Percentiles rank a stretch among this genome's conserved stretches.
phyloP scores from a whole-genome alignment of 2,113 vertebrate genomes.

The Empidonax traillii region DNA sequence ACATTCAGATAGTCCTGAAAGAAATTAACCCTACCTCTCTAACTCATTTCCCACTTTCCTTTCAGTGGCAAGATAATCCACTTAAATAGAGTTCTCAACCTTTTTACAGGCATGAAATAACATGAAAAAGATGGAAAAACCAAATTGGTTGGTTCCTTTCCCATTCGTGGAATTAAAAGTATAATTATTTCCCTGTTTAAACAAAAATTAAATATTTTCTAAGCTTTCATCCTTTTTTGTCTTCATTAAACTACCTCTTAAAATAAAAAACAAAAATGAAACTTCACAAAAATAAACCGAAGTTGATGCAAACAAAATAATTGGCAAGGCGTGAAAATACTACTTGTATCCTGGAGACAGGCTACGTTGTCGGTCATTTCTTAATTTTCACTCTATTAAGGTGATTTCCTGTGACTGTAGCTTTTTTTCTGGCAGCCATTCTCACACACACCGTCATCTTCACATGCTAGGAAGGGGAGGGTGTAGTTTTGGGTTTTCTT shows the following conservation, averaged over 20 bases:
- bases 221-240: constrained; percentile 63
- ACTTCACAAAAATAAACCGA: constrained; percentile 64
- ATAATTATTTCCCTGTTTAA: constrained; percentile 66
- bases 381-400: constrained; percentile 83
- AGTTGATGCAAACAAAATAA: constrained; percentile 77
- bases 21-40: constrained; percentile 50
- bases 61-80: constrained; percentile 47
- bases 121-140: constrained; percentile 35
- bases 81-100: constrained; percentile 60
- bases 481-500: background rate
- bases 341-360: constrained; percentile 71
- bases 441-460: constrained; percentile 22
- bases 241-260: constrained; percentile 44
- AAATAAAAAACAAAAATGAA: constrained; percentile 29
- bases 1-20: constrained; percentile 6
- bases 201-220: constrained; percentile 67
- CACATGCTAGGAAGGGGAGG: background rate
- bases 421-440: constrained; percentile 54
- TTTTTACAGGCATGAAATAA: constrained; percentile 60
- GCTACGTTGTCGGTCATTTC: constrained; percentile 52
- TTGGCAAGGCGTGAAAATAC: constrained; percentile 71
- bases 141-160: constrained; percentile 20
- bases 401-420: constrained; percentile 75
- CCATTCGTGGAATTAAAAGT: constrained; percentile 11
- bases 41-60: constrained; percentile 50